These are phyloP conservation scores for Muscicapa striata DNA, from an alignment of 2,797 vertebrate genomes.

Conservation along the genomic window DNA sequence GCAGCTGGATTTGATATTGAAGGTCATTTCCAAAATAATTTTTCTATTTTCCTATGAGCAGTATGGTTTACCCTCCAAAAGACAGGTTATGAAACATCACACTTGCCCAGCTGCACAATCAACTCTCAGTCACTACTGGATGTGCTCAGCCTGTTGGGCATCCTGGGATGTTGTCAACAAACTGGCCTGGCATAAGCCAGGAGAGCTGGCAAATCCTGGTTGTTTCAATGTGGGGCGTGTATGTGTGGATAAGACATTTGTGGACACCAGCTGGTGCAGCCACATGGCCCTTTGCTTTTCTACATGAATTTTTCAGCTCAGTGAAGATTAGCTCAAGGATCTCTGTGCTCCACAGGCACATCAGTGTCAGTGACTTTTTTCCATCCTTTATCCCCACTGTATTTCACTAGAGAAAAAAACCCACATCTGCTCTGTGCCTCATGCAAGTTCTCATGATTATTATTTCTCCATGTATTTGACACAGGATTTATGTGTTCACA, in stretches of 20 bases:
- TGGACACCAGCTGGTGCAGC: not conserved
- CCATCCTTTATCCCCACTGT: not conserved
- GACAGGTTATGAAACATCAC: not conserved
- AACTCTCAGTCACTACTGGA: not conserved
- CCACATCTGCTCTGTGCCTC: not conserved
- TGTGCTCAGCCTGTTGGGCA: not conserved
- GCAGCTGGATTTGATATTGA: not conserved
- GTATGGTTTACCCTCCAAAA: not conserved
- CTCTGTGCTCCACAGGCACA: not conserved
- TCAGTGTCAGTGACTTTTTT: not conserved
- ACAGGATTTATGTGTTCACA: not conserved
- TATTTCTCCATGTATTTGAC: not conserved
- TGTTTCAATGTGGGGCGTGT: not conserved
- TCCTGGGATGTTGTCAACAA: not conserved
- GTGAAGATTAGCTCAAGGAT: slow-evolving; percentile 16
- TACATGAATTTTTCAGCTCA: not conserved
- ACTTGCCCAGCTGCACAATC: not conserved
- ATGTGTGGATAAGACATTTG: not conserved
- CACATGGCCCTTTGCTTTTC: not conserved
- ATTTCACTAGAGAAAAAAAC: not conserved
- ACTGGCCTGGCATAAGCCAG: not conserved
- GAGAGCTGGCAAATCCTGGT: not conserved
- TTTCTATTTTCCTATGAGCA: not conserved
- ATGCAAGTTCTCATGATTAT: not conserved
- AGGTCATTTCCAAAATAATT: not conserved